A percentile compares a stretch with the other conserved stretches of the same genome.
Conservation (phyloP, 2,888 invertebrate genomes). For the Tipula helvola region DNA sequence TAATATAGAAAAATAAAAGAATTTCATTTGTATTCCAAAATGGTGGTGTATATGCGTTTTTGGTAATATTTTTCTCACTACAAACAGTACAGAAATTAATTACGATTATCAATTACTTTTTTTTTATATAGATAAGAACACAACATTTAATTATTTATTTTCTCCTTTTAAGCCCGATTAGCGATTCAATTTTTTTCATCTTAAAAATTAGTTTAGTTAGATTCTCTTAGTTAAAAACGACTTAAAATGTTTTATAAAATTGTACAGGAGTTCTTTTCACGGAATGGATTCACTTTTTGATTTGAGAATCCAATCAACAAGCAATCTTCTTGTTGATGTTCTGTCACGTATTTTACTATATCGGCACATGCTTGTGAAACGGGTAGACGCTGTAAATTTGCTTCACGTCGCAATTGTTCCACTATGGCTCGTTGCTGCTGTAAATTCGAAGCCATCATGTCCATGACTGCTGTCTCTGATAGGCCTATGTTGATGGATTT, state of each 20-base stretch:
- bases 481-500: slow-evolving; percentile 60
- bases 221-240: not conserved
- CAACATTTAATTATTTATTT: not conserved
- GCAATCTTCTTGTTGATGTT: slow-evolving; percentile 88
- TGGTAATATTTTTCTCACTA: not conserved
- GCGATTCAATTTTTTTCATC: not conserved
- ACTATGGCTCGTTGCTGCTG: slow-evolving; percentile 85
- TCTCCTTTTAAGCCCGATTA: not conserved
- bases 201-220: not conserved
- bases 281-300: slow-evolving; percentile 90
- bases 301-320: slow-evolving; percentile 86
- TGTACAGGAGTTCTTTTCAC: slow-evolving; percentile 82
- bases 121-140: not conserved
- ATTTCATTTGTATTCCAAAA: not conserved
- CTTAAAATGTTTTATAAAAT: slow-evolving; percentile 49
- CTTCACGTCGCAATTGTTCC: slow-evolving; percentile 86
- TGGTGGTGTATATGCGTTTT: not conserved
- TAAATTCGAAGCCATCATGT: slow-evolving; percentile 73
- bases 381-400: slow-evolving; percentile 71
- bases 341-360: slow-evolving; percentile 79
- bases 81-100: not conserved
- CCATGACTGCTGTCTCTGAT: slow-evolving; percentile 80
- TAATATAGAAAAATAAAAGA: not conserved
- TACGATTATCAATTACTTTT: not conserved
- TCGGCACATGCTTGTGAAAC: slow-evolving; percentile 86